Base-by-base conservation (phyloP, 2,113 vertebrate genomes). In the Cyprinodon brontotheroides region DNA sequence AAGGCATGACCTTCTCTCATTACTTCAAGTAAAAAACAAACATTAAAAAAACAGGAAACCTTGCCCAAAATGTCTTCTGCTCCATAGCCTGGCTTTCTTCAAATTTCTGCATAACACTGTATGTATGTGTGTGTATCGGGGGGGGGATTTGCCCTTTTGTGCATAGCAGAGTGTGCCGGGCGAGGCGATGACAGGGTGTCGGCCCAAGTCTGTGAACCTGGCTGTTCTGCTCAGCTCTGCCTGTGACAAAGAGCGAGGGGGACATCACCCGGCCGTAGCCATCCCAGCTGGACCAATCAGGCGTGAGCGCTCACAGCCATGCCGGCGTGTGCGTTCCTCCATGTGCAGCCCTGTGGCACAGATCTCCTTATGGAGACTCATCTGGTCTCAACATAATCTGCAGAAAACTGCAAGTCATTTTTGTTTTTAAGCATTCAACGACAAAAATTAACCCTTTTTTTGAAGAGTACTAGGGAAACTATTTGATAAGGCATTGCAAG, bases 321-420 rank as follows among this genome's bases (percentile, higher is more conserved):
- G 68, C 74, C 77, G 60, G 78, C 74, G 75, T 67, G 10, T 75
- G 82, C 84, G 79, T 70, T 84, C 80, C 11, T 73, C 85, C 75
- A 37, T 79, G 89, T 78, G 84, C 87, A 84, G 80, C 43, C 65
- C 79, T 64, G 81, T 83, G 86, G 82, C 90, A 90, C 91, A 90
- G 81, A 89, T 88, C 79, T 39, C 78, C 84, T 80, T 63, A 71
- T 79, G 86, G 86, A 83, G 59, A 76, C 67, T 79, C 65, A 86
- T 47, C 65, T 38, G 75, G 67, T 79, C 74, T 80, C 86, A 66
- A 68, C 72, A 57, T 83, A 47, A 68, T 78, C 66, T 48, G 48
- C 12, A 6, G 41, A 38, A 22, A 82, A 68, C 72, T 50, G 76
- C 57, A 61, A 67, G 77, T 78, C 39, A 13, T 22, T 77, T 14